phyloP scores from a whole-genome alignment of 2,888 invertebrate genomes.

The Conomelus anceps region DNA sequence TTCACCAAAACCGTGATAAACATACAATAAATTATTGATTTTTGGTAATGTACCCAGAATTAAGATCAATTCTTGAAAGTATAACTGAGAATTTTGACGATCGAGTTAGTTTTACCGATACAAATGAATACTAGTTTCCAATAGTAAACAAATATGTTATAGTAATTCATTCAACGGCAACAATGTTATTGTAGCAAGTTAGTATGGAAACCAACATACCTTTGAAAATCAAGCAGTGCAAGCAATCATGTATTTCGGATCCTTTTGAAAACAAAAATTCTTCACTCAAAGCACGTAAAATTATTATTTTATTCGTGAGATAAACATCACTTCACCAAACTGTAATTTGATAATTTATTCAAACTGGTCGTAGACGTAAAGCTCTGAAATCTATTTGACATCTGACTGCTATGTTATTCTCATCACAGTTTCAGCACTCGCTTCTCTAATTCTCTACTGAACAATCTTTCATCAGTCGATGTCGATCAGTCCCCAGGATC shows the following conservation, averaged over 20 bases:
- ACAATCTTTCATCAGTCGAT: too few species aligned
- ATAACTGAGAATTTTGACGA: not conserved
- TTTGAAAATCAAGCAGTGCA: not conserved
- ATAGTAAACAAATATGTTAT: not conserved
- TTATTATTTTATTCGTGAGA: not conserved
- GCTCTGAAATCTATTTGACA: not conserved
- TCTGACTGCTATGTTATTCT: not conserved
- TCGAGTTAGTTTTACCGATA: not conserved
- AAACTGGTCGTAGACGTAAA: not conserved
- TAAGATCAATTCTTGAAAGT: not conserved
- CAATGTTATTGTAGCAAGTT: not conserved
- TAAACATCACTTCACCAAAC: not conserved
- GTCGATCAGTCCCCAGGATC: too few species aligned
- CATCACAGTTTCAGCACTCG: not conserved
- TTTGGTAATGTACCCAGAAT: not conserved
- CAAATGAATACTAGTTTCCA: not conserved
- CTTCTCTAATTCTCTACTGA: too few species aligned
- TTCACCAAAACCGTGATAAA: not conserved
- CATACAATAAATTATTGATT: not conserved
- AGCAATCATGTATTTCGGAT: not conserved
- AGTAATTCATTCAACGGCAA: not conserved
- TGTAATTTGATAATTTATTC: not conserved
- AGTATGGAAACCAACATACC: not conserved
- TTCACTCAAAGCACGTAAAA: not conserved
- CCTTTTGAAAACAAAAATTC: not conserved